phyloP scores from a whole-genome alignment of 1,140 invertebrate species.

The Ephestia elutella region DNA sequence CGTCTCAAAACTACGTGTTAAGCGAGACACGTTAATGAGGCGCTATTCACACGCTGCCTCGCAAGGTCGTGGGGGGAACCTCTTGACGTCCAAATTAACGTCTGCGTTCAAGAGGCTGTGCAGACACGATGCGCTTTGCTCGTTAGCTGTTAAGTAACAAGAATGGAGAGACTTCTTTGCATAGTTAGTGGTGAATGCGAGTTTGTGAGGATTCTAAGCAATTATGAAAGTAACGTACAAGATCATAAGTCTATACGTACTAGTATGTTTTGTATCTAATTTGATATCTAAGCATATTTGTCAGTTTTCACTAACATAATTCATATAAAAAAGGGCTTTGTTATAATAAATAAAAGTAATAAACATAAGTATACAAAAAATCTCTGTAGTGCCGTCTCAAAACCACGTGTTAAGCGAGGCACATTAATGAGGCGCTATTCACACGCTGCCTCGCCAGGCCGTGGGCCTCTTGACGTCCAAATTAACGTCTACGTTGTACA shows the following conservation, averaged over 20 bases:
- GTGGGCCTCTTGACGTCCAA: not conserved
- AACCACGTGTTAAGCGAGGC: not conserved
- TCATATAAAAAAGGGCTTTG: no score
- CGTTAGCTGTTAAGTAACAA: not conserved
- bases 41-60: not conserved
- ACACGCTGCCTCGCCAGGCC: not conserved
- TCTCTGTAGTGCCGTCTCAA: no score
- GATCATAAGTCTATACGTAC: no score
- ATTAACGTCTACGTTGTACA: constrained; percentile 3
- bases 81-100: not conserved
- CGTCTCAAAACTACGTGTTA: not conserved
- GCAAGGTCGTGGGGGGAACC: not conserved
- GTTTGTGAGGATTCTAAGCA: no score
- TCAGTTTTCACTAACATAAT: no score
- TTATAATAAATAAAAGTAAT: no score
- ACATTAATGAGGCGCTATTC: constrained; percentile 1
- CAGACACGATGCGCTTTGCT: not conserved
- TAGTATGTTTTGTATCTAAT: no score
- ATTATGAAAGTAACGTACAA: no score
- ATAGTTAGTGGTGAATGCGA: no score
- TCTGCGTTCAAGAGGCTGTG: not conserved
- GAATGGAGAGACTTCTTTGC: not conserved
- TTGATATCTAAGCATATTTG: no score
- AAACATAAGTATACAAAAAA: no score
- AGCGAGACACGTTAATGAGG: not conserved